phyloP scores from a whole-genome alignment of 2,888 invertebrate species.

The Cephus nigrinus region DNA sequence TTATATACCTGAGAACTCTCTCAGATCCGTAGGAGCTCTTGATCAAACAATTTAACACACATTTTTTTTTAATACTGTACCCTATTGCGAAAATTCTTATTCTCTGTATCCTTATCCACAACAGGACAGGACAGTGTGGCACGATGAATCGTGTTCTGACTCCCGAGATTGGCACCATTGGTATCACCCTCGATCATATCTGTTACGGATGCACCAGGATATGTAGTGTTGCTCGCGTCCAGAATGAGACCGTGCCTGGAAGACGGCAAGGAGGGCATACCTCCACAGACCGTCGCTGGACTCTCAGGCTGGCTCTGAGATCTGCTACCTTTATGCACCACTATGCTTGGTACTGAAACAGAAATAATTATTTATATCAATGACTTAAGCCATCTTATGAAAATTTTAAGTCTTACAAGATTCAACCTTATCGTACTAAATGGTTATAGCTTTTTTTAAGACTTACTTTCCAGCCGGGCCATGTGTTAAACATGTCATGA shows the following conservation, averaged over 20 bases:
- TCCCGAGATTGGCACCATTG: conserved; percentile 38
- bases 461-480: conserved; percentile 63
- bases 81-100: conserved; percentile 60
- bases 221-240: conserved; percentile 46
- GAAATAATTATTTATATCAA: neutral
- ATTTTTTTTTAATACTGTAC: conserved; percentile 35
- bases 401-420: neutral
- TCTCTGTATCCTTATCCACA: conserved; percentile 54
- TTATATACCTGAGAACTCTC: neutral
- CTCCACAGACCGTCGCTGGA: conserved; percentile 55
- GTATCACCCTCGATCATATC: conserved; percentile 63
- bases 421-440: neutral
- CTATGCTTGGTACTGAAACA: conserved; percentile 64
- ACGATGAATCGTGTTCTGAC: conserved; percentile 28
- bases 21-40: neutral
- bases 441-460: neutral
- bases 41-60: neutral
- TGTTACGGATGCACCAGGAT: conserved; percentile 48
- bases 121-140: conserved; percentile 40
- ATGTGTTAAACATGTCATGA: conserved; percentile 52
- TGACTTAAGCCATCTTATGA: neutral
- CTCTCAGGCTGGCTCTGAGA: conserved; percentile 54
- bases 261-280: conserved; percentile 62
- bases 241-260: conserved; percentile 54
- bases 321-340: conserved; percentile 61